phyloP scores from a whole-genome alignment of 2,888 invertebrate species.

The Pegoplata infirma region DNA sequence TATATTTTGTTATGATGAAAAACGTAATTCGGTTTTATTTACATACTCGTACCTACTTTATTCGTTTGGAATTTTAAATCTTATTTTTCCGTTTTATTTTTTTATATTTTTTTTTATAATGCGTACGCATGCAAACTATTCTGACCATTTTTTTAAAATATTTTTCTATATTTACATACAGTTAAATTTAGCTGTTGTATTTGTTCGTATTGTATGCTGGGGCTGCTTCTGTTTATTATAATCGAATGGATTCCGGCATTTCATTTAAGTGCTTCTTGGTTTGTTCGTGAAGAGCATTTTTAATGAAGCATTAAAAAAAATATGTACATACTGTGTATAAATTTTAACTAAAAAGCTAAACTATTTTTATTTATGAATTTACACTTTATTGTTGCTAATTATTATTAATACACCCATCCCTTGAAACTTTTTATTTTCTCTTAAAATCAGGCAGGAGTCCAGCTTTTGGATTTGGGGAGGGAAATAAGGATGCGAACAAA shows the following conservation, averaged over 20 bases:
- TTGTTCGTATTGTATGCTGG: background rate
- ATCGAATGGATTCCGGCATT: conserved; percentile 42
- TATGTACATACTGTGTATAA: background rate
- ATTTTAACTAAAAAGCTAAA: conserved; percentile 24
- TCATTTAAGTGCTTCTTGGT: conserved; percentile 29
- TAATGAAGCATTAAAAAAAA: conserved; percentile 17
- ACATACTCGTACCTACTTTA: background rate
- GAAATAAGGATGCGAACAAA: no score
- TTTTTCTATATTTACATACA: no score
- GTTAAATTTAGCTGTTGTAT: conserved; percentile 23
- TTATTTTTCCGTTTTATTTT: conserved; percentile 1
- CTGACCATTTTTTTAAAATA: conserved; percentile 39
- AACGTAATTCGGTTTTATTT: background rate
- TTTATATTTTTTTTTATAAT: background rate
- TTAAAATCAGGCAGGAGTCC: no score
- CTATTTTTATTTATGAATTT: background rate
- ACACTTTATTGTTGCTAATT: conserved; percentile 3
- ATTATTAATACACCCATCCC: background rate
- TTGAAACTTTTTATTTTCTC: no score
- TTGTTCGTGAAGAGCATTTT: conserved; percentile 43
- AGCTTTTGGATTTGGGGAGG: no score
- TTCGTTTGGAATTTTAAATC: conserved; percentile 34
- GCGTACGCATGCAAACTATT: background rate
- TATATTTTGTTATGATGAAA: background rate
- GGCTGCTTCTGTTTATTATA: background rate